phyloP scores from a whole-genome alignment of 2,113 vertebrate genomes.

The Enhydra lutris region DNA sequence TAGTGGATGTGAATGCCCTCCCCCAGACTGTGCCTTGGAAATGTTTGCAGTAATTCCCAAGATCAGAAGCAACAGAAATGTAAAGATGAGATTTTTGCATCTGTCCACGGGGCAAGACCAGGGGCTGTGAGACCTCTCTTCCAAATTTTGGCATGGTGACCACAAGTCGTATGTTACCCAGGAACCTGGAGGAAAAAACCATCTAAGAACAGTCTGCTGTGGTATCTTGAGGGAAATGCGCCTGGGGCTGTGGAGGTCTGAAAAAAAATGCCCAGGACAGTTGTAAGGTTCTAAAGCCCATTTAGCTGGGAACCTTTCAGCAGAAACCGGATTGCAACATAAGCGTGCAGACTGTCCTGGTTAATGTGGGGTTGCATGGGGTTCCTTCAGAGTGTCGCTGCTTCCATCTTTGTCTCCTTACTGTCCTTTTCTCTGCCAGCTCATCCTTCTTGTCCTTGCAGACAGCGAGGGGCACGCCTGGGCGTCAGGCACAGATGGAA shows the following conservation, averaged over 20 bases:
- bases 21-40: background rate
- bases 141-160: background rate
- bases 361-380: background rate
- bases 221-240: background rate
- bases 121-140: background rate
- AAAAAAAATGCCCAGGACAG: background rate
- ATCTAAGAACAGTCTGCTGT: background rate
- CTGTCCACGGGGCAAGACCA: background rate
- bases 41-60: background rate
- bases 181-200: background rate
- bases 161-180: background rate
- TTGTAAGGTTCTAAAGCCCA: background rate
- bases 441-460: conserved; percentile 35
- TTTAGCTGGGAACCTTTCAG: background rate
- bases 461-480: conserved; percentile 2
- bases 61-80: background rate
- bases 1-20: background rate
- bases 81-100: background rate
- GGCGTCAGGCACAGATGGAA: conserved; percentile 34
- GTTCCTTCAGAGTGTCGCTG: background rate
- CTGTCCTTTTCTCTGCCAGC: conserved; percentile 43
- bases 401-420: background rate
- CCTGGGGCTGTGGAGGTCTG: background rate
- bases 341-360: background rate
- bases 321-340: background rate